Base-by-base conservation (phyloP, 2,797 vertebrate species). In the Notamacropus eugenii region DNA sequence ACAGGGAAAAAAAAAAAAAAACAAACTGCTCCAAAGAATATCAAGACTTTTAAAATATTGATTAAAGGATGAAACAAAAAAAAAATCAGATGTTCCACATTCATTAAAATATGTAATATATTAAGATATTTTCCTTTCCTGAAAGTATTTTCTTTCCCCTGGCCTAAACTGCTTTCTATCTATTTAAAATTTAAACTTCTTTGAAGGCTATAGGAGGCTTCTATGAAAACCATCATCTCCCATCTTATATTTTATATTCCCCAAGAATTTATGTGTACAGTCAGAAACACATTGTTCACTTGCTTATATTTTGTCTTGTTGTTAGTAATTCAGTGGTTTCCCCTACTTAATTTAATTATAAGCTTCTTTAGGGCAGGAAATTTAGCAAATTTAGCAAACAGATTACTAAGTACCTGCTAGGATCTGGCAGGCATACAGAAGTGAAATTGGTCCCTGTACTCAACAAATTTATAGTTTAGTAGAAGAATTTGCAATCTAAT, bases 301-400 rank as follows among this genome's bases (percentile, higher is more conserved):
- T 87, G 22, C 10, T 87, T 50, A 11, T 27, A 50, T 50, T 50
- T 46, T 87, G 40, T 50, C 40, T 50, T 87, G 40, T 8, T 46
- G 40, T 19, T 46, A 19, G 9, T 87, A 46, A 74, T 74, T 67
- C 34, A 74, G 27, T 22, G 5, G 46, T 93, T 96, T 95, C 52
- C 93, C 93, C 91, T 90, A 90, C 19, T 2, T 87, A 34, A 34
- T 82, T 95, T 59, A 50, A 92, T 9, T n/a, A 28, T 95, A 92
- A 92, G 11, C 6, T 58, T 93, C 31, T 96, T 93, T 22, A 95
- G 94, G 74, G 93, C 5, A 94, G 87, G 50, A 92, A 95, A 34
- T 5, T 46, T 46, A 46, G 0, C 40, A 67, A 67, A 27, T 91
- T 82, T 94, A 87, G 74, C 40, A 87, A 82, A 82, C 4, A 10